A percentile compares a stretch with the other conserved stretches of the same genome.
phyloP scores from a whole-genome alignment of 1,140 invertebrate genomes.

The Brachionus asplanchnoidis region DNA sequence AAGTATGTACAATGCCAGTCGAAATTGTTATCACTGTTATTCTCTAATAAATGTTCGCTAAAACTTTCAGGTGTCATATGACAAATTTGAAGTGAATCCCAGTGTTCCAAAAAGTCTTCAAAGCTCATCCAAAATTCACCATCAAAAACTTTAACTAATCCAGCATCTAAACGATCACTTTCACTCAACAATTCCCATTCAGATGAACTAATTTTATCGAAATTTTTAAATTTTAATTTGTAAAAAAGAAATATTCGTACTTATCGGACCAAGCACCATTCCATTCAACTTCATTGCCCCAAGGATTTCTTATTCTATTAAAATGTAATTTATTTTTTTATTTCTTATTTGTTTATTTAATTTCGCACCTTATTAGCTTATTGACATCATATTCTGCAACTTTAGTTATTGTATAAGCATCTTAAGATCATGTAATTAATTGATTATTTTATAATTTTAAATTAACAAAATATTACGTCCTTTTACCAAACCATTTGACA shows the following conservation, averaged over 20 bases:
- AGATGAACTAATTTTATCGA: background rate
- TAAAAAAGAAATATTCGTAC: no score
- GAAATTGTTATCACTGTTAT: background rate
- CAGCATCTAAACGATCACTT: conserved; percentile 78
- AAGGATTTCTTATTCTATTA: conserved; percentile 68
- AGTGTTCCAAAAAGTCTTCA: conserved; percentile 24
- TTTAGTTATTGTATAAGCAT: conserved; percentile 41
- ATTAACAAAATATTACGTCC: background rate
- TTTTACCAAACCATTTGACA: conserved; percentile 13
- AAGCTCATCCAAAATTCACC: conserved; percentile 42
- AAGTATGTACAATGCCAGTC: conserved; percentile 5
- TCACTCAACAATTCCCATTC: conserved; percentile 82
- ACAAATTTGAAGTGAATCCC: conserved; percentile 38
- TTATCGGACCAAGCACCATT: conserved; percentile 64
- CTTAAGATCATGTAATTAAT: background rate
- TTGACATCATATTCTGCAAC: background rate
- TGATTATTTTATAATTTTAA: background rate
- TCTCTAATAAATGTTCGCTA: background rate
- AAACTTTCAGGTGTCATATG: conserved; percentile 27
- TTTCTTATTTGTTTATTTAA: background rate
- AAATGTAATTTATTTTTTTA: background rate
- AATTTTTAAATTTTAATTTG: no score
- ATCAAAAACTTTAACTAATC: conserved; percentile 51
- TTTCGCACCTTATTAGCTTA: background rate
- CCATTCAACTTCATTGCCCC: conserved; percentile 97